Conservation (phyloP, 2,888 invertebrate species). For the Iselma pallidipennis region DNA sequence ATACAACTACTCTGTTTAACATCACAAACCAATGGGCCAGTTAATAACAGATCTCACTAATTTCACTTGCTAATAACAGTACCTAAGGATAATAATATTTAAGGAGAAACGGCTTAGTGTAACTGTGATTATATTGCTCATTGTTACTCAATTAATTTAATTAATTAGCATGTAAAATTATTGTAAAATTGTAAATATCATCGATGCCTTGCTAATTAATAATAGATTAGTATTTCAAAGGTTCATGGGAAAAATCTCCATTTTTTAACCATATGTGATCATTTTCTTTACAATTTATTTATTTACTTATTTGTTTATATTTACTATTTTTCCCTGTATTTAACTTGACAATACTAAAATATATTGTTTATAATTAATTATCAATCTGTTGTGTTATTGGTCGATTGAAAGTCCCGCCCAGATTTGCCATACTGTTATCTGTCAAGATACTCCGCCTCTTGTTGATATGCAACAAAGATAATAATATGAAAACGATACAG, state of each 20-base stretch:
- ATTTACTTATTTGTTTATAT: neutral
- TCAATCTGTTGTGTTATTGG: neutral
- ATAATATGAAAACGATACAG: too few relatives aligned
- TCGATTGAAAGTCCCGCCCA: neutral
- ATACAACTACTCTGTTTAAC: slow-evolving; percentile 69
- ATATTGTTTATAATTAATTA: neutral
- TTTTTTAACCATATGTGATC: neutral
- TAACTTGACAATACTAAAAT: neutral
- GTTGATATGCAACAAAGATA: too few relatives aligned
- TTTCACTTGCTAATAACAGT: neutral
- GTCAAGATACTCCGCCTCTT: too few relatives aligned
- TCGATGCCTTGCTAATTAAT: neutral
- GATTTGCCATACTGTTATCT: neutral
- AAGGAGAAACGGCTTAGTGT: slow-evolving; percentile 12
- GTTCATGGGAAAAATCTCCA: neutral
- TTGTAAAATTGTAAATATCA: slow-evolving; percentile 1
- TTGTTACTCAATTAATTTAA: slow-evolving; percentile 5
- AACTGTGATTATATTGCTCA: slow-evolving; percentile 28
- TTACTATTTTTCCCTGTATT: neutral
- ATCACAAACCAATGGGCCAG: slow-evolving; percentile 17
- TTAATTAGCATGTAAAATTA: neutral
- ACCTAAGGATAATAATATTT: neutral
- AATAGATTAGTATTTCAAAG: neutral
- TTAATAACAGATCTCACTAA: slow-evolving; percentile 18
- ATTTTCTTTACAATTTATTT: neutral